These are phyloP conservation scores for Pygocentrus nattereri DNA, from an alignment of 2,797 vertebrate genomes.

Conservation along the genomic window DNA sequence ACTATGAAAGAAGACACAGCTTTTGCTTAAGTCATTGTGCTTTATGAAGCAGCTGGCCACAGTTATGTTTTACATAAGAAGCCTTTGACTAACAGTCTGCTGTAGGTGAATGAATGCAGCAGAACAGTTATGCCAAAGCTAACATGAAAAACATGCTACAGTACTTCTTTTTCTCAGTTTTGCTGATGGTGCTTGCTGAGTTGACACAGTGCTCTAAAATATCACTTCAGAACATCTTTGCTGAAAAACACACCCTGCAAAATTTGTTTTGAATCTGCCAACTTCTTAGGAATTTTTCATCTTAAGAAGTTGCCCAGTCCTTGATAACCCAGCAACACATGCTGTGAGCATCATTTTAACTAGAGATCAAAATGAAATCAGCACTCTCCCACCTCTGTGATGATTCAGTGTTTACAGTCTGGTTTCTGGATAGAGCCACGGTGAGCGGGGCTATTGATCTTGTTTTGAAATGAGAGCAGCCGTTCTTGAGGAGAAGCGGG, in stretches of 20 bases:
- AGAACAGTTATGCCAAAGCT: too few species aligned
- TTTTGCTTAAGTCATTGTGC: too few species aligned
- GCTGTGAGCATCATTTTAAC: not conserved
- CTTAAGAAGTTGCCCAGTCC: constrained; percentile 1
- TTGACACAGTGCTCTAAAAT: not conserved
- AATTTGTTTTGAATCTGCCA: not conserved
- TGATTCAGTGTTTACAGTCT: constrained; percentile 31
- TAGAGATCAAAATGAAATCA: constrained; percentile 29
- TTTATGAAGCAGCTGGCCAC: too few species aligned
- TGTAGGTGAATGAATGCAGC: too few species aligned
- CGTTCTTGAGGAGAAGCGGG: constrained; percentile 18
- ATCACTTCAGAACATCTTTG: not conserved
- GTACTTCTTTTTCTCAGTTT: not conserved
- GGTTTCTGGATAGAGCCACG: constrained; percentile 38
- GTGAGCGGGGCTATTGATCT: constrained; percentile 36
- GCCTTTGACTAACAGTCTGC: too few species aligned
- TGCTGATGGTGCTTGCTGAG: not conserved
- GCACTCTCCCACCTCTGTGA: constrained; percentile 10
- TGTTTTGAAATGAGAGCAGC: constrained; percentile 42
- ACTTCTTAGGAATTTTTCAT: constrained; percentile 7
- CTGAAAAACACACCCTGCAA: not conserved
- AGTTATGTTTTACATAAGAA: too few species aligned
- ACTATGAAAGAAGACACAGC: too few species aligned
- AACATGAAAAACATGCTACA: too few species aligned
- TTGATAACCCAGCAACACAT: constrained; percentile 6